Evolutionary conservation across 2,888 invertebrate genomes (phyloP).

Genomic region (Pachliopta kotzebuea): DNA sequence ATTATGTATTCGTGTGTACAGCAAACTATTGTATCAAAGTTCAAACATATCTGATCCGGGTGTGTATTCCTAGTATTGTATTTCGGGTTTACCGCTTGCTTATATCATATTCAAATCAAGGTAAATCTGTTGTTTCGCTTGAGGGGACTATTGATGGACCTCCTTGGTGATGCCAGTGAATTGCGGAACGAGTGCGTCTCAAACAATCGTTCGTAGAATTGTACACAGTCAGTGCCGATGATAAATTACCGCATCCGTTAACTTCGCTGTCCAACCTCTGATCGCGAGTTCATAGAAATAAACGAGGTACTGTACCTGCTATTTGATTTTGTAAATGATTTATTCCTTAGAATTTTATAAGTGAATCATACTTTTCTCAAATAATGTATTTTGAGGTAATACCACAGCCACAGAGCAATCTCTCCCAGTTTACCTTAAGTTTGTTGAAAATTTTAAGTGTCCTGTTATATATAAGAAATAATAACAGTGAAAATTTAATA

Average conservation of each 20-base stretch:
- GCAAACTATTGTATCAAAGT: background rate
- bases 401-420: too few species aligned
- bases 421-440: too few species aligned
- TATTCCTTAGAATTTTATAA: background rate
- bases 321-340: conserved; percentile 8
- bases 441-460: too few species aligned
- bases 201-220: conserved; percentile 50
- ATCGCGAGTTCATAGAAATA: conserved; percentile 21
- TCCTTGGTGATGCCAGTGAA: conserved; percentile 25
- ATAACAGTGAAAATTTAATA: too few species aligned
- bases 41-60: conserved; percentile 9
- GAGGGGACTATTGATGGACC: conserved; percentile 14
- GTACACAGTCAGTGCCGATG: conserved; percentile 42
- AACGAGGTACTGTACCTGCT: conserved; percentile 1
- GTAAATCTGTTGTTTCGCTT: conserved; percentile 31
- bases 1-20: background rate
- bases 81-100: conserved; percentile 12
- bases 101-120: conserved; percentile 31
- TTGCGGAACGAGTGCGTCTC: conserved; percentile 45
- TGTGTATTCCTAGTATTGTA: conserved; percentile 1
- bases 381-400: too few species aligned
- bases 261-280: conserved; percentile 1
- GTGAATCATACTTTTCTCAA: too few species aligned
- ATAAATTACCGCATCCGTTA: conserved; percentile 52
- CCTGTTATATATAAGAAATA: too few species aligned